Evolutionary conservation across 1,140 invertebrate genomes (phyloP).

Genomic region (Telenomus remus): DNA sequence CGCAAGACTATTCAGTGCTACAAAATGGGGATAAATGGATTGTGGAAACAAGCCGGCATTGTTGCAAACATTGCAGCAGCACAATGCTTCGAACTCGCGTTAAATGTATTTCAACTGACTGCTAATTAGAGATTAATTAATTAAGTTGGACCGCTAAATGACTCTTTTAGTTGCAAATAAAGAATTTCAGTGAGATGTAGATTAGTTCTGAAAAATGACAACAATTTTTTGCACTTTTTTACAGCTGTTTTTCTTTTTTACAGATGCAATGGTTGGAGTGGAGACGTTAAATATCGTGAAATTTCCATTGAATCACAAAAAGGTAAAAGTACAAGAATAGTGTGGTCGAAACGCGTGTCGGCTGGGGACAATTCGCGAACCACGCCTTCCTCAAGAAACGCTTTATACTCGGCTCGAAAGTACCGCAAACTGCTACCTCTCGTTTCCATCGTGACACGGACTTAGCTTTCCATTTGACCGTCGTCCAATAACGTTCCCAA

Average conservation of each 20-base stretch:
- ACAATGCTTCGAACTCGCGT: not conserved
- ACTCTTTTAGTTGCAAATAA: not conserved
- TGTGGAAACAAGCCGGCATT: slow-evolving; percentile 17
- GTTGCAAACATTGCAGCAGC: not conserved
- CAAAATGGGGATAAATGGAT: slow-evolving; percentile 17
- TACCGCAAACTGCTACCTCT: slow-evolving; percentile 63
- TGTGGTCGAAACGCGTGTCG: slow-evolving; percentile 48
- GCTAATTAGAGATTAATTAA: slow-evolving; percentile 1
- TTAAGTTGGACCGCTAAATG: not conserved
- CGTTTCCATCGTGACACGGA: slow-evolving; percentile 50
- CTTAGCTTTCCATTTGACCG: slow-evolving; percentile 67
- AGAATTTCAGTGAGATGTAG: not conserved
- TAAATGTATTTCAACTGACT: not conserved
- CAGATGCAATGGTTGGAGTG: slow-evolving; percentile 5
- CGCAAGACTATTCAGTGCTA: not conserved
- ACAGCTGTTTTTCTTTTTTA: no score
- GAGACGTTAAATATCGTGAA: slow-evolving; percentile 22
- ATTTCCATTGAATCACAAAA: slow-evolving; percentile 34
- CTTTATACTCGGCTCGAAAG: slow-evolving; percentile 58
- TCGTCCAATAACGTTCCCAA: slow-evolving; percentile 56
- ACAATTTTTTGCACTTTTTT: not conserved
- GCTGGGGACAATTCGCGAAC: slow-evolving; percentile 56
- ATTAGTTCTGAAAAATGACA: no score
- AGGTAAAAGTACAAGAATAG: slow-evolving; percentile 54
- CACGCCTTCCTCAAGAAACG: slow-evolving; percentile 59